Base-by-base conservation (phyloP, 2,113 vertebrate species). In the Podilymbus podiceps region DNA sequence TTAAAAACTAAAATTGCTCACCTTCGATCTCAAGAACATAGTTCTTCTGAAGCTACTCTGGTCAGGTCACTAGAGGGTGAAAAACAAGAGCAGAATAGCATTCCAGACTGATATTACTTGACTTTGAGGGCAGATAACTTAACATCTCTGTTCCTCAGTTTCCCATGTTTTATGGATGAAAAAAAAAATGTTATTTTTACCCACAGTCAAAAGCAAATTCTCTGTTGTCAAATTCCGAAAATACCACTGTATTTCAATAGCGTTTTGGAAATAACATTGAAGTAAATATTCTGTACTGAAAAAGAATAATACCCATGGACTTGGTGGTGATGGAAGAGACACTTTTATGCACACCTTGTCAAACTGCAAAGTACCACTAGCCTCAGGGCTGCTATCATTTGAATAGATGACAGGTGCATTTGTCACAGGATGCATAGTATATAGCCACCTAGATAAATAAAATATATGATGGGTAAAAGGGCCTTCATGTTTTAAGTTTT, bases 281-380 rank as follows among this genome's bases (percentile, higher is more conserved):
- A 59, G 38, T 74, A 60, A 74, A 56, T 85, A 78, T 82, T 76
- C 56, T 58, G 38, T 38, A 31, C 52, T 68, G 71, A 18, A 90
- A 93, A 85, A 64, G 33, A 72, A 67, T 67, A 83, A 93, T 87
- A 89, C 79, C 87, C 67, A 58, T 58, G 67, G 86, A 62, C 60
- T 89, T 15, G 2, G 33, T 59, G 62, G 73, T 91, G 94, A 91
- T 79, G 81, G 92, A 73, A 77, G 49, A 90, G 77, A 88, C 71
- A 84, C 25, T 95, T 95, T 89, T 87, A 90, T 77, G 76, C 47
- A 50, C 75, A 79, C 42, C 90, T 89, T 95, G 94, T 96, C 93
- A 89, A 86, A 59, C 47, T 88, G 85, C 81, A 75, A 60, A 89
- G 83, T 22, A n/a, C 24, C 85, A 33, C 35, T 75, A 68, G 75